Conservation (phyloP, 2,888 invertebrate genomes). For the Acanthacorydalis orientalis region DNA sequence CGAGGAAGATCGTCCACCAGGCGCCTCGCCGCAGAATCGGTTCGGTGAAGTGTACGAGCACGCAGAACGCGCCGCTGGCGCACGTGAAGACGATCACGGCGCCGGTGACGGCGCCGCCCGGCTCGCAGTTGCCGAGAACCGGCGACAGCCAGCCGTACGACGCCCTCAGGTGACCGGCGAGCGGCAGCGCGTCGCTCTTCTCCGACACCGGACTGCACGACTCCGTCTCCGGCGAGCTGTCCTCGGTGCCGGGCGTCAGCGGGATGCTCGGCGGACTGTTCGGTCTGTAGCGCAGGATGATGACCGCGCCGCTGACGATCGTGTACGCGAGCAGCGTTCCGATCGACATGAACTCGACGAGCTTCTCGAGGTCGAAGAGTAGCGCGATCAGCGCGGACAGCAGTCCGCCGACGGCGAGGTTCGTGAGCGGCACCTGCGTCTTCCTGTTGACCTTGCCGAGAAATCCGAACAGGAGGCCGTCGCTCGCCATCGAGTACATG, state of each 20-base stretch:
- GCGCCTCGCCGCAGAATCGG: constrained; percentile 31
- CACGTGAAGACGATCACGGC: constrained; percentile 54
- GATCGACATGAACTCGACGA: constrained; percentile 91
- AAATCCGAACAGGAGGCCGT: constrained; percentile 69
- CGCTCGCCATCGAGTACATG: constrained; percentile 81
- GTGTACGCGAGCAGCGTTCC: constrained; percentile 78
- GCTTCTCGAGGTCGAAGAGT: constrained; percentile 70
- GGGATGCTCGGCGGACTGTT: constrained; percentile 4
- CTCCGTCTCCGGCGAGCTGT: constrained; percentile 14
- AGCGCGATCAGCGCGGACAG: constrained; percentile 64
- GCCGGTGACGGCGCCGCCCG: constrained; percentile 56
- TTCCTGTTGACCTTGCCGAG: constrained; percentile 59
- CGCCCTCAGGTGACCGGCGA: constrained; percentile 60
- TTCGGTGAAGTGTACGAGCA: constrained; percentile 40
- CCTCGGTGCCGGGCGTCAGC: constrained; percentile 5
- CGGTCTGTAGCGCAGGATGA: constrained; percentile 44
- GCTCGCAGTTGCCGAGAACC: constrained; percentile 52
- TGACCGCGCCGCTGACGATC: constrained; percentile 79
- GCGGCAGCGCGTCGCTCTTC: constrained; percentile 19
- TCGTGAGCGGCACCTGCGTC: constrained; percentile 65
- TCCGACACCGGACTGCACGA: constrained; percentile 22
- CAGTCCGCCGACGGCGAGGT: constrained; percentile 59
- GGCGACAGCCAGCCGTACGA: constrained; percentile 60
- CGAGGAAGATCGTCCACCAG: constrained; percentile 53
- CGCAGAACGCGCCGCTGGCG: constrained; percentile 51